Percentiles rank a stretch among this genome's conserved stretches.
These are phyloP conservation scores for Drosophila aff. DNA, from an alignment of 1,140 invertebrate species.

Conservation along the genomic window DNA sequence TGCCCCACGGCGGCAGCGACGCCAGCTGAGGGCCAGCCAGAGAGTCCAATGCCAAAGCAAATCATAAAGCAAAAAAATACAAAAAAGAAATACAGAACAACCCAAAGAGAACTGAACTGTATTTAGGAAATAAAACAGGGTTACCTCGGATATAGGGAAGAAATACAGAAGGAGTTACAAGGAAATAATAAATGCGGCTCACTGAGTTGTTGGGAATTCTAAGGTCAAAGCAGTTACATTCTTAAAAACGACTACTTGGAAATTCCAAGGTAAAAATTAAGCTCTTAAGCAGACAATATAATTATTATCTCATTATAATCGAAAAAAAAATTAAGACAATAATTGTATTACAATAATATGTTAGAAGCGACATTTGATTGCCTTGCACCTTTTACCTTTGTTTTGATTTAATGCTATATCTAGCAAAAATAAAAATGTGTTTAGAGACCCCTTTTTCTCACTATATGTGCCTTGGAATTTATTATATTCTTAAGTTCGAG, in stretches of 20 bases:
- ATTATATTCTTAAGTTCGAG: not conserved
- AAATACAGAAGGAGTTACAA: too few relatives aligned
- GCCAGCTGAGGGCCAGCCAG: constrained; percentile 38
- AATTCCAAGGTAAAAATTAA: too few relatives aligned
- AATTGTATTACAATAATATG: too few relatives aligned
- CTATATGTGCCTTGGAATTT: not conserved
- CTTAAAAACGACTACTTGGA: too few relatives aligned
- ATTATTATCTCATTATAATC: too few relatives aligned
- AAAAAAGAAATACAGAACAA: constrained; percentile 16
- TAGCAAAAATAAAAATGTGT: not conserved
- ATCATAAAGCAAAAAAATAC: constrained; percentile 32
- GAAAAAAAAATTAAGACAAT: too few relatives aligned
- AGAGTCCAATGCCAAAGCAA: constrained; percentile 40
- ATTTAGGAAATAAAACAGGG: constrained; percentile 15
- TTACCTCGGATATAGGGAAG: not conserved
- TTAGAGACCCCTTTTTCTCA: not conserved
- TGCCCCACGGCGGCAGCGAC: constrained; percentile 49
- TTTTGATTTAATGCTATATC: not conserved
- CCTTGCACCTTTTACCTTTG: not conserved
- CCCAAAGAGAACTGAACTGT: constrained; percentile 40
- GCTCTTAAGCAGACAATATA: not conserved
- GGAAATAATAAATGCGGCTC: not conserved
- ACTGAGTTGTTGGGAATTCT: not conserved
- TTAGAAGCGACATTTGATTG: too few relatives aligned
- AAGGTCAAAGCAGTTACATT: not conserved